Evolutionary conservation across 2,797 vertebrate species (phyloP), one percentile per base, ranked within the genome.

Genomic region (Peromyscus melanophrys): DNA sequence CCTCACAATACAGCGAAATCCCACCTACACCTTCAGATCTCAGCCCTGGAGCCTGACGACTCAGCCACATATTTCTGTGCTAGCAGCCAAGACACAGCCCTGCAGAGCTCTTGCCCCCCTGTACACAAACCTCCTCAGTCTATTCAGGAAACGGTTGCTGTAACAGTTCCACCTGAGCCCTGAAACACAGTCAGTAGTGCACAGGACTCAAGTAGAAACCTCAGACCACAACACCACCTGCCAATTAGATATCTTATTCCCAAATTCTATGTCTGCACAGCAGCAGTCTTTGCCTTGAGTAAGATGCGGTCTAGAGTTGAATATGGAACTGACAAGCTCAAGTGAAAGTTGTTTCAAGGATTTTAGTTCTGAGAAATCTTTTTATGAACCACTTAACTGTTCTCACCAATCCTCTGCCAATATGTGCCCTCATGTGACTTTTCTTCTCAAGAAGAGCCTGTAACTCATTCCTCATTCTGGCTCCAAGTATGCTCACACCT

Each of bases 21-120:
- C 63, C 8, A 1, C 31, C 86, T 97, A 63, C 21, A 43, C 0
- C 93, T 97, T 40, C 65, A n/a, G 0, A 1, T 96, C 1, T 0
- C 21, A 1, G 19, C 75, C 1, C 21, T 92, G 80, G 49, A 96
- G 40, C 52, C 25, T 4, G 83, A 61, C 0, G 94, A 98, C 34
- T 96, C 95, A 2, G 96, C 91, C 0, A 0, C 84, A 11, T 97
- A 96, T 37, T 14, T 97, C 73, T 98, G 96, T 57, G 94, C 92
- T 40, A 92, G 85, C 78, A 96, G 97, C 61, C 2, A 6, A 88
- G 91, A 78, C 96, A 97, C 95, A 97, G 93, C 69, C 49, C 25
- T 87, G 40, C 78, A 97, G 19, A 55, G 49, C 29, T 87, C 63
- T 31, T 0, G 0, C 6, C 31, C 27, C 2, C 21, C 87, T 49